Conservation (phyloP, 2,113 vertebrate genomes). For the Pygoscelis adeliae region DNA sequence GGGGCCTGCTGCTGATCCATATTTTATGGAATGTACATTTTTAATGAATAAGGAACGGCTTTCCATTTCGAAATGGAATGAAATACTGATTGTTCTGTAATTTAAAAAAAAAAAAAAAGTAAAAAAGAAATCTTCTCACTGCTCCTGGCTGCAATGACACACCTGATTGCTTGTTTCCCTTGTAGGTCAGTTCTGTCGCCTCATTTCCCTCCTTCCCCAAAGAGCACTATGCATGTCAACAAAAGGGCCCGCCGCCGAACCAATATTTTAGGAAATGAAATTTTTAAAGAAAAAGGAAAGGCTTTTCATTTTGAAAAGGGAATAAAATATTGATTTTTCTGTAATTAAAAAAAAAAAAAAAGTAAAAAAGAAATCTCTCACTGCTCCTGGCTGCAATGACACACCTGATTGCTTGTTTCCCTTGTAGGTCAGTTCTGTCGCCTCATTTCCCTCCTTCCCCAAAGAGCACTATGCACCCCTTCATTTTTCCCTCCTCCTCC, state of each 20-base stretch:
- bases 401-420: neutral
- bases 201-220: neutral
- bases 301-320: constrained; percentile 55
- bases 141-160: neutral
- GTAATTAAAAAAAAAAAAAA: constrained; percentile 9
- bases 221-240: neutral
- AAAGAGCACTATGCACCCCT: neutral
- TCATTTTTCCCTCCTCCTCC: neutral
- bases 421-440: neutral
- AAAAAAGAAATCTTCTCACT: neutral
- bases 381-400: neutral
- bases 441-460: neutral
- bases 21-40: constrained; percentile 71
- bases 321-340: constrained; percentile 56
- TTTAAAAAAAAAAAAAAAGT: neutral
- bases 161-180: neutral
- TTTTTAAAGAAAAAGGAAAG: constrained; percentile 73
- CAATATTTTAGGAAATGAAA: no score
- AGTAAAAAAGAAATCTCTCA: neutral
- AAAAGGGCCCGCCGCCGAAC: no score
- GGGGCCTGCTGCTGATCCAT: constrained; percentile 64
- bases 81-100: constrained; percentile 55
- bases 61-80: constrained; percentile 61
- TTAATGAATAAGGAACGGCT: constrained; percentile 69
- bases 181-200: neutral